These are phyloP conservation scores for Drosophila tropicalis DNA, from an alignment of 1,140 invertebrate genomes.

Conservation along the genomic window DNA sequence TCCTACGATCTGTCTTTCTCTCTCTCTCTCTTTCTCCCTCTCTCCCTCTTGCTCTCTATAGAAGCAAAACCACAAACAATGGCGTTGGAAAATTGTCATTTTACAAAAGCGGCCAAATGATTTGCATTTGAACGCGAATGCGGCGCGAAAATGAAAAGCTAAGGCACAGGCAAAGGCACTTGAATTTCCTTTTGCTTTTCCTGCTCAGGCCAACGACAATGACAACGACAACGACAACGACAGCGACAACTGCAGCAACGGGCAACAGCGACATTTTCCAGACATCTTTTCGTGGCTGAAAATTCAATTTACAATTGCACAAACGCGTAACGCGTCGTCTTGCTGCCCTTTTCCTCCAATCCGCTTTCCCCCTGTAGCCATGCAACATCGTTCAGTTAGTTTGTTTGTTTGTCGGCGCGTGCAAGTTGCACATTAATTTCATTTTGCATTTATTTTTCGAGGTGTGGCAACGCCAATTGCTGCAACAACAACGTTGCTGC, in stretches of 20 bases:
- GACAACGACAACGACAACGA: conserved; percentile 46
- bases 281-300: conserved; percentile 60
- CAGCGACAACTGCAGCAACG: background rate
- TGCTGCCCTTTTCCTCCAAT: background rate
- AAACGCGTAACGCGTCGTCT: conserved; percentile 68
- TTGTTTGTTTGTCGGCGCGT: conserved; percentile 62
- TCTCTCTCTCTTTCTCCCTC: too few relatives aligned
- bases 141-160: conserved; percentile 75
- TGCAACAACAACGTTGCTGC: conserved; percentile 41
- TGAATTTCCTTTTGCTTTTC: conserved; percentile 73
- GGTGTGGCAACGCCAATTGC: conserved; percentile 76
- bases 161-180: conserved; percentile 43
- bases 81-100: conserved; percentile 74
- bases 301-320: conserved; percentile 81
- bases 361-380: background rate
- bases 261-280: conserved; percentile 67
- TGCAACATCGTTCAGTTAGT: conserved; percentile 2
- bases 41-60: too few relatives aligned
- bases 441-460: conserved; percentile 68
- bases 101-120: conserved; percentile 79
- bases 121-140: conserved; percentile 79
- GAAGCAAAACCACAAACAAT: conserved; percentile 51
- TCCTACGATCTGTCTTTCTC: background rate
- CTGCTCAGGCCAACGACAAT: conserved; percentile 21
- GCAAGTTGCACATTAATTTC: conserved; percentile 80